These are phyloP conservation scores for Metaphire vulgaris DNA, from an alignment of 1,140 invertebrate species.

Conservation along the genomic window DNA sequence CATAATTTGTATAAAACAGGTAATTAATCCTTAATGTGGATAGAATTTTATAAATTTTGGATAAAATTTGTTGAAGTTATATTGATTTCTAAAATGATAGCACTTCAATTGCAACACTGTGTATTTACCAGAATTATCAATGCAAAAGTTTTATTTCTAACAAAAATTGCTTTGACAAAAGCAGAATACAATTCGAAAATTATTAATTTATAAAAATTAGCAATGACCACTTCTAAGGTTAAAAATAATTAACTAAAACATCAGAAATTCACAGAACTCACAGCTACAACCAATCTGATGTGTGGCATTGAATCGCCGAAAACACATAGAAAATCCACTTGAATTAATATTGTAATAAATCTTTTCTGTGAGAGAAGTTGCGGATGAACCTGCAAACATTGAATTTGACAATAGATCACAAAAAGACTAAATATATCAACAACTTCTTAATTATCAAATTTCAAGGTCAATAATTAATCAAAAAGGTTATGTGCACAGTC, in stretches of 20 bases:
- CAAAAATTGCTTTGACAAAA: background rate
- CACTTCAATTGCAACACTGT: no score
- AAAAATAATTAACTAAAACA: slow-evolving; percentile 12
- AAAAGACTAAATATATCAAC: no score
- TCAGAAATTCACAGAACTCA: slow-evolving; percentile 52
- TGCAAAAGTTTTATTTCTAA: no score
- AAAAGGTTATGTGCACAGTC: no score
- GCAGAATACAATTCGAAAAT: slow-evolving; percentile 43
- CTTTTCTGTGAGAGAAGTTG: background rate
- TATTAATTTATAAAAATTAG: slow-evolving; percentile 35
- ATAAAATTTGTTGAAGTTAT: no score
- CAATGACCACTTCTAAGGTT: background rate
- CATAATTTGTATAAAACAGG: no score
- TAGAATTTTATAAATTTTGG: no score
- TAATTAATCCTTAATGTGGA: no score
- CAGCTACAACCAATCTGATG: slow-evolving; percentile 86
- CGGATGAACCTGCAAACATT: background rate
- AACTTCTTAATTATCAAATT: no score
- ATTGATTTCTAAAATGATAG: background rate
- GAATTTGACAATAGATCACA: no score
- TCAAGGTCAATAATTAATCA: no score
- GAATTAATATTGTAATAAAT: slow-evolving; percentile 64
- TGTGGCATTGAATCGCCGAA: slow-evolving; percentile 79
- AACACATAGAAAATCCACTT: slow-evolving; percentile 67
- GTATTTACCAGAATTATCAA: no score